A percentile compares a stretch with the other conserved stretches of the same genome.
Conservation (phyloP, 2,113 vertebrate species). For the western clawed frog (Xenopus tropicalis) region UCB_Xtro_10.0 CM004443.2:134518001-134518500, state of each 20-base stretch:
- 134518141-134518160: constrained; percentile 2
- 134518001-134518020: too few relatives aligned
- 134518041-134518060: neutral
- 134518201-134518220: neutral
- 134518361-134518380: too few relatives aligned
- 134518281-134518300: neutral
- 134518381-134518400: too few relatives aligned
- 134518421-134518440: too few relatives aligned
- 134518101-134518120: constrained; percentile 5
- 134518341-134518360: too few relatives aligned
- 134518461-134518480: too few relatives aligned
- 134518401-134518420: too few relatives aligned
- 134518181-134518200: neutral
- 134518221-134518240: neutral
- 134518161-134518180: constrained; percentile 10
- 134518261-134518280: neutral
- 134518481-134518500: too few relatives aligned
- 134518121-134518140: constrained; percentile 1
- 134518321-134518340: too few relatives aligned
- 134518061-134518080: neutral
- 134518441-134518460: too few relatives aligned
- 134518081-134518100: constrained; percentile 11
- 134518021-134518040: neutral
- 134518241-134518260: neutral
- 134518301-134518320: too few relatives aligned